Conservation (phyloP, 2,113 vertebrate species). For the Percopsis transmontana region DNA sequence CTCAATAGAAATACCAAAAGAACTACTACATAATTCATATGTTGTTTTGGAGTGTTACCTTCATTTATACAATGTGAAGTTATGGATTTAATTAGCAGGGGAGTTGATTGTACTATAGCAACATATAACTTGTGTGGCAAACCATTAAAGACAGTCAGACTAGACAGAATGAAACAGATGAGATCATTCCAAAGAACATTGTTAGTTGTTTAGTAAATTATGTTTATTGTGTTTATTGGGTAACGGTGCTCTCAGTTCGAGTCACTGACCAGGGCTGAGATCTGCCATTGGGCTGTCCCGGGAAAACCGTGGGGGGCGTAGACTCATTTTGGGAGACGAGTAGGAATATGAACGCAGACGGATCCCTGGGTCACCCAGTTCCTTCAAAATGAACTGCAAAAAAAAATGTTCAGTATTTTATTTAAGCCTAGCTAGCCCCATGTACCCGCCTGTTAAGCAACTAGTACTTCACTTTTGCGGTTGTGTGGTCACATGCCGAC, state of each 20-base stretch:
- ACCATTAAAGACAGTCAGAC: slow-evolving; percentile 18
- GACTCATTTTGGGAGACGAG: slow-evolving; percentile 86
- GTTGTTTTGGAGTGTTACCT: no score
- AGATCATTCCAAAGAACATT: slow-evolving; percentile 13
- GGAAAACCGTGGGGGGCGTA: slow-evolving; percentile 71
- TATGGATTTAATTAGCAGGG: not conserved
- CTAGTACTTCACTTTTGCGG: slow-evolving; percentile 77
- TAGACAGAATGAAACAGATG: slow-evolving; percentile 2
- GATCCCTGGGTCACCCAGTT: slow-evolving; percentile 74
- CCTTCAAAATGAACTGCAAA: slow-evolving; percentile 68
- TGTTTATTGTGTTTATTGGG: not conserved
- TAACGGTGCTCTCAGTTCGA: not conserved
- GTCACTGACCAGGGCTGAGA: slow-evolving; percentile 81
- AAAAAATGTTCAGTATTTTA: not conserved
- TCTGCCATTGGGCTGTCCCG: slow-evolving; percentile 67
- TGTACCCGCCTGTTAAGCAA: not conserved
- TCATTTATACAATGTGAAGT: no score
- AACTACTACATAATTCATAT: no score
- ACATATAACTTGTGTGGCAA: not conserved
- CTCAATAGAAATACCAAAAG: no score
- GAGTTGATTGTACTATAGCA: slow-evolving; percentile 31
- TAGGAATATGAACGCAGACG: slow-evolving; percentile 94
- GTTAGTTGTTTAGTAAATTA: slow-evolving; percentile 27
- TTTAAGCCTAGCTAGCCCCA: no score
- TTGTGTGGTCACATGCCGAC: slow-evolving; percentile 67